These are phyloP conservation scores for Chitala chitala DNA, from an alignment of 2,113 vertebrate species.

Conservation along the genomic window DNA sequence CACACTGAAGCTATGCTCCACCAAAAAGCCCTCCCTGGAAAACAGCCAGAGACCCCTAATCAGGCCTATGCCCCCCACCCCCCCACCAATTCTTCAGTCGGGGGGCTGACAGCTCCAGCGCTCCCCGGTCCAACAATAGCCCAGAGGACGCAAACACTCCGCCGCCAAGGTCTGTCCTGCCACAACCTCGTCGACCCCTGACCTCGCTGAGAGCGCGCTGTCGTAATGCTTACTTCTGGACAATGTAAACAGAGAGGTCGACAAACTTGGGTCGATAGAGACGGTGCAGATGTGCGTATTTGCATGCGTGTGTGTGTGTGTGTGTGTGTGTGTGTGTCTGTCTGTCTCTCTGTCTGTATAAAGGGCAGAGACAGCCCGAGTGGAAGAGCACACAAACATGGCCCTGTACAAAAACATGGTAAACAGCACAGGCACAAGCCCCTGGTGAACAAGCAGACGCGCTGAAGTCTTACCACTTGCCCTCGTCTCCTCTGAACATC, in stretches of 20 bases:
- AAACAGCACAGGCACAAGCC: neutral
- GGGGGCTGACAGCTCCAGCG: constrained; percentile 13
- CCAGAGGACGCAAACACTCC: constrained; percentile 21
- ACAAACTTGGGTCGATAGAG: constrained; percentile 32
- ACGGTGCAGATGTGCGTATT: constrained; percentile 2
- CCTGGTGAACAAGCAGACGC: neutral
- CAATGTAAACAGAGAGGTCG: constrained; percentile 51
- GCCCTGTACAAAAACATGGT: neutral
- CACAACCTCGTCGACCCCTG: constrained; percentile 47
- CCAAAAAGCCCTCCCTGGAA: neutral
- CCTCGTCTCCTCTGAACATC: neutral
- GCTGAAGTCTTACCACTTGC: neutral
- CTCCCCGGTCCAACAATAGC: constrained; percentile 47
- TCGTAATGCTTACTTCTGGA: constrained; percentile 55
- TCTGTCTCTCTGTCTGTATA: no score
- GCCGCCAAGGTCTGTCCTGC: neutral
- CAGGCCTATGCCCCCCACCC: no score
- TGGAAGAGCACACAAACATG: neutral
- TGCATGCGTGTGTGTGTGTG: constrained; percentile 17
- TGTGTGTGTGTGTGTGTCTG: constrained; percentile 6
- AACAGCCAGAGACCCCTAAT: neutral
- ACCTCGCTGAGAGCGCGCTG: constrained; percentile 61
- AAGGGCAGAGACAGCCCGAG: neutral
- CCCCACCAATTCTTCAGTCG: neutral
- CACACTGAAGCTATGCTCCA: neutral